Conservation (phyloP, 2,888 invertebrate species). For the Anorthoa munda region DNA sequence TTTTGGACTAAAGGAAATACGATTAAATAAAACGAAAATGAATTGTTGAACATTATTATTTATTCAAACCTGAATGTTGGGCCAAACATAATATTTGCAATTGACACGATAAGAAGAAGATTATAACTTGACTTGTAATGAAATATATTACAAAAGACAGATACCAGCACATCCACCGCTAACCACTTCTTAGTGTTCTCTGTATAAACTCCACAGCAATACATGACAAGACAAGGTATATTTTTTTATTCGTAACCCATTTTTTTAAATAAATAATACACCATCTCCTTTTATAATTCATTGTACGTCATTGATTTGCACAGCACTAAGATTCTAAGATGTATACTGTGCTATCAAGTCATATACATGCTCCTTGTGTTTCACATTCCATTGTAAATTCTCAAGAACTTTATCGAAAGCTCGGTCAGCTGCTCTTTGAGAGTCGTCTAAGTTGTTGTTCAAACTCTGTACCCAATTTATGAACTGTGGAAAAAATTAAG, state of each 20-base stretch:
- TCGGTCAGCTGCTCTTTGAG: slow-evolving; percentile 67
- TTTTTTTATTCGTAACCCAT: no score
- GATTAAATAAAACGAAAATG: neutral
- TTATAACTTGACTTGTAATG: no score
- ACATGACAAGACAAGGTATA: no score
- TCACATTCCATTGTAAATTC: slow-evolving; percentile 73
- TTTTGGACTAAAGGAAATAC: neutral
- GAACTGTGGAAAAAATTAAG: slow-evolving; percentile 75
- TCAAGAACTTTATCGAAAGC: slow-evolving; percentile 67
- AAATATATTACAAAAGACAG: no score
- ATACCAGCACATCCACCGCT: no score
- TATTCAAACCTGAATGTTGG: no score
- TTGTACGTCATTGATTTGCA: slow-evolving; percentile 67
- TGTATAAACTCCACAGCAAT: neutral
- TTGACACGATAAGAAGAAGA: no score
- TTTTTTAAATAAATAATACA: slow-evolving; percentile 67
- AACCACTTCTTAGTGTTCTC: no score
- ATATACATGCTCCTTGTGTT: slow-evolving; percentile 73
- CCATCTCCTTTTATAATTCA: slow-evolving; percentile 72
- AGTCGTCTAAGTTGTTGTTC: slow-evolving; percentile 76
- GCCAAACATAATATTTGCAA: no score
- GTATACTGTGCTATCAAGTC: slow-evolving; percentile 86
- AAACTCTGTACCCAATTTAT: slow-evolving; percentile 72
- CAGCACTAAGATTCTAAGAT: slow-evolving; percentile 73
- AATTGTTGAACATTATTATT: neutral